Evolutionary conservation across 2,797 vertebrate genomes (phyloP).

Genomic region (Discoglossus pictus): DNA sequence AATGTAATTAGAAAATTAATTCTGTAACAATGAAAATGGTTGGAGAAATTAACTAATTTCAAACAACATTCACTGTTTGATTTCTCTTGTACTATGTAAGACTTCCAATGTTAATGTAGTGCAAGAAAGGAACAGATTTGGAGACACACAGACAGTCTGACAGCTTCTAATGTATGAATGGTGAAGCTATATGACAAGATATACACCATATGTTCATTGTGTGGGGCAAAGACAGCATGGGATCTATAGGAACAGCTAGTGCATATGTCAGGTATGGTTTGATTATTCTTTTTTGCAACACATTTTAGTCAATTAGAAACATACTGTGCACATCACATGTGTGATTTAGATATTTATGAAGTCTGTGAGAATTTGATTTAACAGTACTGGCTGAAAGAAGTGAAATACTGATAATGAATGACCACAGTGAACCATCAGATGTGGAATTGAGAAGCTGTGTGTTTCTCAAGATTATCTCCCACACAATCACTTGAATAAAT

Average conservation of each 20-base stretch:
- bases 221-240: constrained; percentile 40
- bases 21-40: constrained; percentile 21
- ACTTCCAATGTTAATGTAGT: constrained; percentile 11
- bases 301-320: constrained; percentile 34
- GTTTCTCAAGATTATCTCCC: too few relatives aligned
- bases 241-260: constrained; percentile 22
- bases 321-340: constrained; percentile 26
- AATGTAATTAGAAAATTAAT: constrained; percentile 46
- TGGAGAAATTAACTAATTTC: constrained; percentile 22
- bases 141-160: constrained; percentile 33
- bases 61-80: background rate
- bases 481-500: too few relatives aligned
- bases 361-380: too few relatives aligned
- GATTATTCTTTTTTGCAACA: constrained; percentile 24
- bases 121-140: constrained; percentile 9
- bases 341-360: too few relatives aligned
- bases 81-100: constrained; percentile 9
- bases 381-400: too few relatives aligned
- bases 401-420: too few relatives aligned
- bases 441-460: too few relatives aligned
- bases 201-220: constrained; percentile 50
- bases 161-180: constrained; percentile 45
- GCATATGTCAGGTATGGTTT: constrained; percentile 36
- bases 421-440: too few relatives aligned
- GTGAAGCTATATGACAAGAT: constrained; percentile 36